Conservation (phyloP, 1,140 invertebrate species). For the Trichonephila clavipes region DNA sequence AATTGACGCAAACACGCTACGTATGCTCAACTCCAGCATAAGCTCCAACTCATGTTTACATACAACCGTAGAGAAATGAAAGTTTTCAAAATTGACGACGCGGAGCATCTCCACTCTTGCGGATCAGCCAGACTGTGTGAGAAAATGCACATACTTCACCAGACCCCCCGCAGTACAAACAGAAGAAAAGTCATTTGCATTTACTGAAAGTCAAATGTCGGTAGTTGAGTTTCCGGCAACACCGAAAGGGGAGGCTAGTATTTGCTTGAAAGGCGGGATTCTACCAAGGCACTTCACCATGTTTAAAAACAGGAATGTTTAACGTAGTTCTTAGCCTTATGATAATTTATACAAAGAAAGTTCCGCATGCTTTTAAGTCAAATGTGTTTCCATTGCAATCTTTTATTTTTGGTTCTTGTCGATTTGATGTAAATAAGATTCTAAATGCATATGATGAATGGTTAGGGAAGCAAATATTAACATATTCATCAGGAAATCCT, state of each 20-base stretch:
- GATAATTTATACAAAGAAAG: constrained; percentile 41
- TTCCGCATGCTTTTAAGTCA: background rate
- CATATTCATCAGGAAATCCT: constrained; percentile 6
- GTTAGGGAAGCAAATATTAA: background rate
- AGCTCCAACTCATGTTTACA: background rate
- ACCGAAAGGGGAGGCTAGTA: background rate
- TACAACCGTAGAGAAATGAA: background rate
- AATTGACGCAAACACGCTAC: background rate
- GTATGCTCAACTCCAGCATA: background rate
- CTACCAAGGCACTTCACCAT: background rate
- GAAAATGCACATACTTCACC: background rate
- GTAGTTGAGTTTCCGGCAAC: constrained; percentile 28
- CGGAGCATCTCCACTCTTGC: background rate
- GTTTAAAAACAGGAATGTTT: constrained; percentile 58
- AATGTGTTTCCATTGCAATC: background rate
- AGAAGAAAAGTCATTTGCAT: constrained; percentile 51
- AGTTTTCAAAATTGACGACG: background rate
- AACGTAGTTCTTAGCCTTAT: constrained; percentile 21
- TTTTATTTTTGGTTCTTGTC: background rate
- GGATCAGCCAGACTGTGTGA: background rate
- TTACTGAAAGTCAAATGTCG: constrained; percentile 43
- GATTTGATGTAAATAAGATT: background rate
- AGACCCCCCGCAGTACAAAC: background rate
- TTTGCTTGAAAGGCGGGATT: background rate
- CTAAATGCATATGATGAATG: background rate